Percentiles rank a stretch among this genome's conserved stretches.
Conservation (phyloP, 2,888 invertebrate genomes). For the Leptinotarsa tumamoca region DNA sequence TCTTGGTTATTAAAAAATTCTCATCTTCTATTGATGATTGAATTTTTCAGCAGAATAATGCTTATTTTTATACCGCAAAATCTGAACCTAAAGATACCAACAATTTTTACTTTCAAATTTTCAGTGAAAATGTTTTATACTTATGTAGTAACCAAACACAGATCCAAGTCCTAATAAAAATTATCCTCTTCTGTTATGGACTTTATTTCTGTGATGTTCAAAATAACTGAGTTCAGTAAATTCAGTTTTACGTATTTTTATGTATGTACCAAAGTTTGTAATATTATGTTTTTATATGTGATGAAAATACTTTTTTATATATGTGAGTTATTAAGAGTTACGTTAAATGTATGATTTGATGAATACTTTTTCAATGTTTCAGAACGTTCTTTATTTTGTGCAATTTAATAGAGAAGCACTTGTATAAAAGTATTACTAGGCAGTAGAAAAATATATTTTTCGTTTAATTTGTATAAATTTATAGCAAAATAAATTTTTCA, state of each 20-base stretch:
- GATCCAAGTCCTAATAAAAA: constrained; percentile 1
- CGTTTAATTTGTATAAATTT: constrained; percentile 44
- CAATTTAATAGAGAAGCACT: constrained; percentile 44
- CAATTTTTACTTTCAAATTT: not conserved
- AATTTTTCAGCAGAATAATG: no score
- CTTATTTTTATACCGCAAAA: no score
- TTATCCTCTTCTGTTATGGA: not conserved
- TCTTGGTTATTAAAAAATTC: no score
- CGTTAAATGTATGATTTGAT: constrained; percentile 22
- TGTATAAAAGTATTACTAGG: constrained; percentile 50
- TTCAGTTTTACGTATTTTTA: constrained; percentile 38
- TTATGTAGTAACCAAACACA: constrained; percentile 3
- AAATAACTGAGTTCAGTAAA: constrained; percentile 34
- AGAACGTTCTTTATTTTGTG: constrained; percentile 31
- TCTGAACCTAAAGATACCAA: not conserved
- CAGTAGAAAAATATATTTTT: constrained; percentile 45
- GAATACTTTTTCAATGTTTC: constrained; percentile 23
- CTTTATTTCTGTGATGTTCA: constrained; percentile 26
- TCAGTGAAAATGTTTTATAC: constrained; percentile 1
- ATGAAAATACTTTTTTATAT: constrained; percentile 39
- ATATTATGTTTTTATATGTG: constrained; percentile 43
- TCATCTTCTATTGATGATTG: no score
- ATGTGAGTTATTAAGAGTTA: constrained; percentile 28
- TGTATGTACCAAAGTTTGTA: constrained; percentile 47
- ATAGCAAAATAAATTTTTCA: constrained; percentile 44